A percentile compares a stretch with the other conserved stretches of the same genome.
Conservation (phyloP, 1,140 invertebrate genomes). For the Pectinophora gossypiella region DNA sequence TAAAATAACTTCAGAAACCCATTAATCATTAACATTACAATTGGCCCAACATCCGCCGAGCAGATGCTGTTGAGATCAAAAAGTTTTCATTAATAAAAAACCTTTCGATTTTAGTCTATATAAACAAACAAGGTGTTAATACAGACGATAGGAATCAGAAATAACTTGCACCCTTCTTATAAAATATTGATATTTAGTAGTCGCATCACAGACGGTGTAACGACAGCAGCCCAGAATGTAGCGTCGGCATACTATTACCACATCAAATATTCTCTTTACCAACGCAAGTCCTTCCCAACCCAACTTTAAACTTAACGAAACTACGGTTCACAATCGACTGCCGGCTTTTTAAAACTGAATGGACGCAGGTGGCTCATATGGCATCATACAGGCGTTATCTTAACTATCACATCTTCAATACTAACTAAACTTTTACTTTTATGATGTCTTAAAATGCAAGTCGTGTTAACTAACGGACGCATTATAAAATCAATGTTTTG, state of each 20-base stretch:
- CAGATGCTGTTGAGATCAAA: slow-evolving; percentile 49
- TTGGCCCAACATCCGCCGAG: slow-evolving; percentile 26
- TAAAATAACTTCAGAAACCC: slow-evolving; percentile 26
- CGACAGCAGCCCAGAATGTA: slow-evolving; percentile 56
- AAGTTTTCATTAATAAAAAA: slow-evolving; percentile 44
- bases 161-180: slow-evolving; percentile 51
- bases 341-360: no score
- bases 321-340: background rate
- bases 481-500: slow-evolving; percentile 11
- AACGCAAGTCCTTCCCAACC: background rate
- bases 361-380: slow-evolving; percentile 58
- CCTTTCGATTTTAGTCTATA: slow-evolving; percentile 30
- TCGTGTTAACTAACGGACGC: slow-evolving; percentile 46
- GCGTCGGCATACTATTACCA: slow-evolving; percentile 65
- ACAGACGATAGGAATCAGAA: slow-evolving; percentile 49
- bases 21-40: slow-evolving; percentile 51
- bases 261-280: slow-evolving; percentile 60
- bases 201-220: slow-evolving; percentile 58
- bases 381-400: slow-evolving; percentile 55
- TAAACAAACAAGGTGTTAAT: slow-evolving; percentile 71
- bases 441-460: slow-evolving; percentile 55
- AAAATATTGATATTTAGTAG: slow-evolving; percentile 73
- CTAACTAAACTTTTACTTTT: slow-evolving; percentile 70
- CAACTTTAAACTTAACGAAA: background rate
- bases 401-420: slow-evolving; percentile 65